Evolutionary conservation across 2,888 invertebrate genomes (phyloP), one percentile per base, ranked within the genome.

Genomic region (Pyrochroa serraticornis): DNA sequence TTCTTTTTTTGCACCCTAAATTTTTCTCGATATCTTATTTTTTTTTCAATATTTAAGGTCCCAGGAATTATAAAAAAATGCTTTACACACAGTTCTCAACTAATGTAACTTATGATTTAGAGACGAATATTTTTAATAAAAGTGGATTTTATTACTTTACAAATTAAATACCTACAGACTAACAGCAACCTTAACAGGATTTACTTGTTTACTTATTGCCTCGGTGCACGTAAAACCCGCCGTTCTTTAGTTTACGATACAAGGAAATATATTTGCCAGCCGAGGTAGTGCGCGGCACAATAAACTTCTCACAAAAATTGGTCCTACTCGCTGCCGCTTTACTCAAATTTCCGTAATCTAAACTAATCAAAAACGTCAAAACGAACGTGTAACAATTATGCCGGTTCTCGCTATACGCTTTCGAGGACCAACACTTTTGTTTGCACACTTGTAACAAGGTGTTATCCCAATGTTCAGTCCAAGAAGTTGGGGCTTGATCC

Each of bases 331-430:
- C 80, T 10, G 91, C 89, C 44, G 87, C 87, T 66, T 86, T 84
- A 48, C 89, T 89, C 36, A 92, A 81, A 65, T 85, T 85, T 6
- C 87, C 87, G 71, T 90, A 89, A 66, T 87, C 85, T 9, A 95
- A 82, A 36, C 85, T 84, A 71, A 87, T 84, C 51, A 95, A 79
- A 78, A 94, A 94, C 33, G 88, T 86, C 58, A 94, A 81, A 7
- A 94, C 92, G 80, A 95, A 95, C 39, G 89, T 88, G 73, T 93
- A 94, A 76, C 95, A 95, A 77, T 95, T 95, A 79, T 91, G 87
- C 39, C 83, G 82, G 62, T 86, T 85, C 79, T 91, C 90, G 72
- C 90, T 82, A 76, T 95, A 95, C 71, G 86, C 83, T 38, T 83
- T 81, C 13, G 86, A 77, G 45, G 85, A 85, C 91, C 91, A 92